phyloP scores from a whole-genome alignment of 2,888 invertebrate genomes.

The Agrotis segetum region DNA sequence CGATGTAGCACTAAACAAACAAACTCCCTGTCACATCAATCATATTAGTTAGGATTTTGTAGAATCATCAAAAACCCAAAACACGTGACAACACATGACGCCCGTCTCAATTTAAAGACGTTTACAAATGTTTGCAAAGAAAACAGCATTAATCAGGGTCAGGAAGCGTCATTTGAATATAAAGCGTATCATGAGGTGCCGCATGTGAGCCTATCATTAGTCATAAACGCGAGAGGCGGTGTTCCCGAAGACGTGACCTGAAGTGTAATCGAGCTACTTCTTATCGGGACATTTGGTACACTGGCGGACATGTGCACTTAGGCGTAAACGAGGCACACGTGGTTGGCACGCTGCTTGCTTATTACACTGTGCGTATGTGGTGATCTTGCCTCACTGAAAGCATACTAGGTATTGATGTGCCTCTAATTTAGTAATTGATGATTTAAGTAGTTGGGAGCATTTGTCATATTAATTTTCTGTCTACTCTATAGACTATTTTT shows the following conservation, averaged over 20 bases:
- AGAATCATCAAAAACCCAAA: constrained; percentile 27
- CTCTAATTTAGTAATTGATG: not conserved
- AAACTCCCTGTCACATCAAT: too few relatives aligned
- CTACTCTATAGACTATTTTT: too few relatives aligned
- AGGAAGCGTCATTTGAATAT: constrained; percentile 90
- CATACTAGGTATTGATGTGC: not conserved
- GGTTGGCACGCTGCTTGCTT: constrained; percentile 41
- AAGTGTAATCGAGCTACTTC: constrained; percentile 71
- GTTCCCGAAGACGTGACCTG: constrained; percentile 81
- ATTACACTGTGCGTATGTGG: constrained; percentile 28
- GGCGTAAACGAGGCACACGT: constrained; percentile 69
- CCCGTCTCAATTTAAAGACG: constrained; percentile 77
- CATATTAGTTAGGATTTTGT: too few relatives aligned
- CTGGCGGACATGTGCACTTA: constrained; percentile 76
- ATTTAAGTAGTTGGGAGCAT: not conserved
- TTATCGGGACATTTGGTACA: constrained; percentile 73
- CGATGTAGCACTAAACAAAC: too few relatives aligned
- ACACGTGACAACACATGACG: constrained; percentile 64
- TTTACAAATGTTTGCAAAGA: constrained; percentile 85
- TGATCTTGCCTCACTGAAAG: not conserved
- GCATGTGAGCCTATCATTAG: constrained; percentile 89
- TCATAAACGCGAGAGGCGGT: constrained; percentile 84
- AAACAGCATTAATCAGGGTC: constrained; percentile 89
- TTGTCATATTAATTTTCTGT: not conserved
- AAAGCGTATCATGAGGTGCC: constrained; percentile 82